These are phyloP conservation scores for Rhabdomys pumilio DNA, from an alignment of 2,797 vertebrate genomes.

Conservation along the genomic window DNA sequence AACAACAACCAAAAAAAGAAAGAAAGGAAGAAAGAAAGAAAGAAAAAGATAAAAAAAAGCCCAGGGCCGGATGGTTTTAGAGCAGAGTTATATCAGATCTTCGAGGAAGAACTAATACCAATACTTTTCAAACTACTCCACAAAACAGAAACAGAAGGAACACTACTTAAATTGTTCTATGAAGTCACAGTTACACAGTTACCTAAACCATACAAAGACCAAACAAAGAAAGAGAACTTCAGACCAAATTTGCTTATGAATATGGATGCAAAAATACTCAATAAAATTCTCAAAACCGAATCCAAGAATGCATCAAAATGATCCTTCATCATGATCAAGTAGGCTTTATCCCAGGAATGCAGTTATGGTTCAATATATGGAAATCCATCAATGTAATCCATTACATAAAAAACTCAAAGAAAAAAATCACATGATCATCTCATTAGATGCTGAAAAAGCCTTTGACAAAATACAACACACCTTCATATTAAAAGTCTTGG, in stretches of 20 bases:
- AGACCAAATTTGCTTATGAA: background rate
- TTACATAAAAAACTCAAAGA: background rate
- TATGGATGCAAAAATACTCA: background rate
- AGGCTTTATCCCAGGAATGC: background rate
- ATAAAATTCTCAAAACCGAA: background rate
- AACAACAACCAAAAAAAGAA: no score
- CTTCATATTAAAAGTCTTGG: no score
- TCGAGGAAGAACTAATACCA: background rate
- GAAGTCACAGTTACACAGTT: background rate
- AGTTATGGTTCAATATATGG: background rate
- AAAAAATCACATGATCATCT: background rate
- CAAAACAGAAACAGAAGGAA: background rate
- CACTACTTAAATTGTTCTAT: background rate
- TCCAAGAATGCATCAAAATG: background rate
- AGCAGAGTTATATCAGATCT: background rate
- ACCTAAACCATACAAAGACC: background rate
- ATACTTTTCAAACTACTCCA: background rate
- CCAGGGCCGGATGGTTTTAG: background rate
- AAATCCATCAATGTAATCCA: background rate
- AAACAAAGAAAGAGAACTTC: background rate
- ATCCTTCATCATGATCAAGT: background rate
- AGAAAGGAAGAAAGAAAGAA: no score
- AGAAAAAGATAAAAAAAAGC: no score
- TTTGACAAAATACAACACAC: no score
- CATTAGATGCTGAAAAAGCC: no score